phyloP scores from a whole-genome alignment of 2,797 vertebrate genomes.

The Platalea minor region DNA sequence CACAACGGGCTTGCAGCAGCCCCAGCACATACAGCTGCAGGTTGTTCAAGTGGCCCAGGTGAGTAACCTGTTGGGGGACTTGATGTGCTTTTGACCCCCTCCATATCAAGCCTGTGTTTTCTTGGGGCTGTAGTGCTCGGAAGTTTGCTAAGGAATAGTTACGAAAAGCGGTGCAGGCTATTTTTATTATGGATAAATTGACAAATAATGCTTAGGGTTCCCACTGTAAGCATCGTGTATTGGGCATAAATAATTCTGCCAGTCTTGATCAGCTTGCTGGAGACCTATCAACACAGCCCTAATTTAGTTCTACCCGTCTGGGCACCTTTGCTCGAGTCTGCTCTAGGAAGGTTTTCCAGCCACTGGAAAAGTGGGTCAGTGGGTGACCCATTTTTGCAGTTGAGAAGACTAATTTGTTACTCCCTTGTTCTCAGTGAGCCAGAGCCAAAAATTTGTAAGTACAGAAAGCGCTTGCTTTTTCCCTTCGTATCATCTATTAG shows the following conservation, averaged over 20 bases:
- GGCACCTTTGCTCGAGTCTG: background rate
- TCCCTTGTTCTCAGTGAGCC: background rate
- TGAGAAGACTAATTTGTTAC: background rate
- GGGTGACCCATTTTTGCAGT: background rate
- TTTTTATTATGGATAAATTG: background rate
- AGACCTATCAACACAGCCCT: background rate
- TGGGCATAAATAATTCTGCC: background rate
- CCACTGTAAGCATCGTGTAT: background rate
- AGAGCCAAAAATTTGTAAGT: background rate
- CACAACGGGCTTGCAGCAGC: slow-evolving; percentile 82
- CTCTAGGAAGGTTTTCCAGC: background rate
- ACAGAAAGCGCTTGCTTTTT: background rate
- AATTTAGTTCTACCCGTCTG: background rate
- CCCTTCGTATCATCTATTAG: background rate
- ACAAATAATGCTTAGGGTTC: background rate
- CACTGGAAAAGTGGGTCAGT: background rate
- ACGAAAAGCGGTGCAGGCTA: background rate
- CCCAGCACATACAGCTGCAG: slow-evolving; percentile 96
- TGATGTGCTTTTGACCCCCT: background rate
- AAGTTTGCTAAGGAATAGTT: background rate
- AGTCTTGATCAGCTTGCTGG: background rate
- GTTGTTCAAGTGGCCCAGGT: slow-evolving; percentile 97
- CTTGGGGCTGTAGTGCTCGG: background rate
- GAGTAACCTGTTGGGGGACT: background rate
- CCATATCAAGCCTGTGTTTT: background rate